These are phyloP conservation scores for Strigops habroptila DNA, from an alignment of 2,113 vertebrate species.

Conservation along the genomic window DNA sequence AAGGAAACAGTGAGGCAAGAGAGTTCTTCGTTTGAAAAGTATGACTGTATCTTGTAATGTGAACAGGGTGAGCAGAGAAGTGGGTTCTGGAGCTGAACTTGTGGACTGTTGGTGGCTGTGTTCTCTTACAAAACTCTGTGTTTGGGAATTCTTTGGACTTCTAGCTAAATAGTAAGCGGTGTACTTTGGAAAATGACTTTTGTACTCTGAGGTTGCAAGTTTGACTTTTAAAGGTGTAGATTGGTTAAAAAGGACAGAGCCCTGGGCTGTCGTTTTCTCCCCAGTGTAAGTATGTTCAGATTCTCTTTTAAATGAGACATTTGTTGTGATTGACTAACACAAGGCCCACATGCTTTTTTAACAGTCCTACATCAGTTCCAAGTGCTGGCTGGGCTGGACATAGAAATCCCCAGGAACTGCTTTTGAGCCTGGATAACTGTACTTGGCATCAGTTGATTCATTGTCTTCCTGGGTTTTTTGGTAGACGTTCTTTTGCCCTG, in stretches of 20 bases:
- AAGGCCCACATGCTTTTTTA: background rate
- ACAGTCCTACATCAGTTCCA: background rate
- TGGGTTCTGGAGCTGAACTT: background rate
- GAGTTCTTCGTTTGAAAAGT: background rate
- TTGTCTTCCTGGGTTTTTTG: background rate
- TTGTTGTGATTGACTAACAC: background rate
- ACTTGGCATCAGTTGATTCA: background rate
- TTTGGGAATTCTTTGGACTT: background rate
- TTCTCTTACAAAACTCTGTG: background rate
- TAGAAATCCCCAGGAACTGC: background rate
- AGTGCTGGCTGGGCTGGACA: background rate
- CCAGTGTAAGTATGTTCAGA: background rate
- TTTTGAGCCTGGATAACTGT: background rate
- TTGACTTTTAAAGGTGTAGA: background rate
- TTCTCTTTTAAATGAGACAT: background rate
- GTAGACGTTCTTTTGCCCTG: background rate
- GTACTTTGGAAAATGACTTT: background rate
- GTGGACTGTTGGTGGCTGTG: background rate
- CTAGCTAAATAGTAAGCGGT: conserved; percentile 3
- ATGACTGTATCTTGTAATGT: background rate
- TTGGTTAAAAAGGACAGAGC: background rate
- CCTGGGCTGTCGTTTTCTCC: background rate
- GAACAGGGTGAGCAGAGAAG: background rate
- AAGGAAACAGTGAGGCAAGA: background rate
- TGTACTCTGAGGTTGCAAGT: background rate